Base-by-base conservation (phyloP, 2,113 vertebrate species). In the Pomatorhinus ruficollis region DNA sequence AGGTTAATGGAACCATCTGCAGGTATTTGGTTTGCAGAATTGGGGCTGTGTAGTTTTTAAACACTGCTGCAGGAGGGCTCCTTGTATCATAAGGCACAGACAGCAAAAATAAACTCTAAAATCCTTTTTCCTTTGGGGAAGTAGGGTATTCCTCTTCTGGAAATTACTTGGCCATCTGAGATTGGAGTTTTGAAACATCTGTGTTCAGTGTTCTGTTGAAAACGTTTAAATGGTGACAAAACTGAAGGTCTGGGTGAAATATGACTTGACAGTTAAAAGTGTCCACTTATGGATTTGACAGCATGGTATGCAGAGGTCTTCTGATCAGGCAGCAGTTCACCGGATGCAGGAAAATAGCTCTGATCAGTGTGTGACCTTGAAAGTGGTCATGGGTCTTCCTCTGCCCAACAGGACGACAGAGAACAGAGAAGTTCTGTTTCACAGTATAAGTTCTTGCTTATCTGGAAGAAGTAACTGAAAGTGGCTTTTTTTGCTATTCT, bases 401-500 rank as follows among this genome's bases (percentile, higher is more conserved):
- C 89, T 89, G 74, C 57, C 44, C 9, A 18, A 28, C 18, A 5
- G 83, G 33, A n/a, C 0, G 0, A 54, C 68, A 80, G 77, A 71
- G 85, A 93, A 96, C 94, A 96, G 94, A 91, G 79, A 70, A 74
- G 80, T 96, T 93, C 60, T 96, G 94, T 97, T 95, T 81, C 81
- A 61, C 40, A 37, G 23, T 42, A 47, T 77, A 61, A 93, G 47
- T 40, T 94, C 18, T 42, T 87, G 23, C 82, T 92, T 89, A 61
- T 91, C 24, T 76, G 80, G 70, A 83, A 89, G n/a, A 89, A 93
- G 61, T 80, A 93, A 89, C 65, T 89, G 66, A 61, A 89, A 85
- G 47, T 89, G 47, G 28, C 19, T 6, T 16, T 85, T 39, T 76
- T 84, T 78, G 9, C 70, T 68, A 2, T 54, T 93, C 39, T 90